Base-by-base conservation (phyloP, 2,888 invertebrate species). In the Arctia plantaginis region DNA sequence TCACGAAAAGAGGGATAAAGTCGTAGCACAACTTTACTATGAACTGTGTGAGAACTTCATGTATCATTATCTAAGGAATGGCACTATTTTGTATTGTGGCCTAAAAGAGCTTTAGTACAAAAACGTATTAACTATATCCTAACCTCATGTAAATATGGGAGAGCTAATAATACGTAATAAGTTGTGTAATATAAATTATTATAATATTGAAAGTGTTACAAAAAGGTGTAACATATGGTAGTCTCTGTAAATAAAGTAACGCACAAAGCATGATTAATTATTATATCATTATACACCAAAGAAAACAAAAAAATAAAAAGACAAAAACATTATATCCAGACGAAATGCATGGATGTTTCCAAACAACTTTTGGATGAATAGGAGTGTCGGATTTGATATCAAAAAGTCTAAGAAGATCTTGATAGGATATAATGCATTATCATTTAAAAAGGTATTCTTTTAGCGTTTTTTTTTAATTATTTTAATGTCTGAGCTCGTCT, bases 1-100 rank as follows among this genome's bases (percentile, higher is more conserved):
- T 72, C 23, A n/a, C 67, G 68, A 79, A 71, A 75, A 75, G 86
- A 66, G 59, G 66, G 3, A 55, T 41, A 33, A 51, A 73, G 33
- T 65, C 39, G 44, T 59, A 6, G 6, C 15, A 15, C 6, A 27
- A 55, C n/a, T 55, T 55, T 47, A 23, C 33, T 51, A 33, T 33
- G 30, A 69, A 69, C 47, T 51, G 27, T 59, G 15, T 27, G 13
- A 59, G 13, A 59, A 27, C 27, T 59, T 27, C 15, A 27, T 6
- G 27, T 27, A 59, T 59, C 27, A 55, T 55, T 59, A 59, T 27
- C 27, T 0, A 1, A 27, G 27, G 13, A 27, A 59, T 27, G 27
- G 13, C n/a, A 27, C 55, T 55, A 10, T 23, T 55, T 55, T n/a
- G 55, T n/a, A 3, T 10, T n/a, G 12, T n/a, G 8, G 23, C 10